Percentiles rank a stretch among this genome's conserved stretches.
phyloP scores from a whole-genome alignment of 2,888 invertebrate species.

The Physocephala rufipes region DNA sequence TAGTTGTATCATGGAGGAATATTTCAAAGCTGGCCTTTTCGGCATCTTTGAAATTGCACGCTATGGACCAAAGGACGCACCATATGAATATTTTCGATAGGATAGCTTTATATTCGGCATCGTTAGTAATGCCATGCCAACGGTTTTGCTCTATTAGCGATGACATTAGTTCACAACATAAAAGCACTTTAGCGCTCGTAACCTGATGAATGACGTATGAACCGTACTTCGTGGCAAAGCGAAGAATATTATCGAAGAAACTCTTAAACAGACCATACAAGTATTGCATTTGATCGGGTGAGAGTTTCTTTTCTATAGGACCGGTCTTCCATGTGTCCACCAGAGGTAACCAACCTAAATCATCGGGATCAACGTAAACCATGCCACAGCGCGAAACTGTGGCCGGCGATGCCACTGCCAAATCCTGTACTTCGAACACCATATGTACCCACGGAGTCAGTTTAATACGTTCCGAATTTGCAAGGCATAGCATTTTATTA shows the following conservation, averaged over 20 bases:
- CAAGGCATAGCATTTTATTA: constrained; percentile 91
- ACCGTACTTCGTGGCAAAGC: constrained; percentile 75
- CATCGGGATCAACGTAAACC: constrained; percentile 89
- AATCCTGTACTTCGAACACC: constrained; percentile 86
- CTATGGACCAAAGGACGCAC: constrained; percentile 84
- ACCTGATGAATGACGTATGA: constrained; percentile 81
- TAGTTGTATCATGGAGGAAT: constrained; percentile 71
- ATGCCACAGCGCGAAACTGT: constrained; percentile 87
- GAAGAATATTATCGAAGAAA: constrained; percentile 75
- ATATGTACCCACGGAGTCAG: constrained; percentile 88
- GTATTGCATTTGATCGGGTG: constrained; percentile 70
- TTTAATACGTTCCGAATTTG: constrained; percentile 91
- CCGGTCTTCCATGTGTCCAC: constrained; percentile 80
- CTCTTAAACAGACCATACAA: constrained; percentile 73
- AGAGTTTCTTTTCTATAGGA: constrained; percentile 67
- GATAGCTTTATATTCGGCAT: constrained; percentile 72
- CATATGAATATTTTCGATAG: constrained; percentile 83
- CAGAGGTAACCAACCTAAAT: constrained; percentile 82
- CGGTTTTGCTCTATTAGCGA: constrained; percentile 74
- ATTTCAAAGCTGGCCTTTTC: constrained; percentile 77
- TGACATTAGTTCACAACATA: constrained; percentile 78
- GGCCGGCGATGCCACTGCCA: constrained; percentile 90
- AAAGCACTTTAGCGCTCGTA: constrained; percentile 81
- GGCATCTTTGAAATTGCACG: constrained; percentile 81
- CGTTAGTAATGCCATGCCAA: constrained; percentile 63